Evolutionary conservation across 2,797 vertebrate species (phyloP), one percentile per base, ranked within the genome.

Genomic region (Oryzias sinensis): DNA sequence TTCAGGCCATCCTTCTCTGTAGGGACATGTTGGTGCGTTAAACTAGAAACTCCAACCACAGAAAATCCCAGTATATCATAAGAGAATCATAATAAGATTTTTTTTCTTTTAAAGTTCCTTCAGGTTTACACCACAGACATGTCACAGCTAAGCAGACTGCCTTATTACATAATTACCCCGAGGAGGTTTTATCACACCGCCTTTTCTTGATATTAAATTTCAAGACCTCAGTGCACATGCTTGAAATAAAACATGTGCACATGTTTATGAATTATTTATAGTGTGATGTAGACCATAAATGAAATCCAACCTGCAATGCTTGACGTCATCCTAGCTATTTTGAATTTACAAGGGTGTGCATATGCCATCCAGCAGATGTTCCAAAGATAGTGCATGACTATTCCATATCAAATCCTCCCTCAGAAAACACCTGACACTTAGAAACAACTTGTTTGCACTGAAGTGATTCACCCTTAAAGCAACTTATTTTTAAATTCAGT

Each of bases 281-380:
- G 53, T 43, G 37, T 18, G 37, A 55, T 45, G 48, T 64, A 65
- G 69, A 56, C 45, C 50, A 62, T 49, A 68, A 47, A 69, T 79
- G 76, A 81, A 80, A 87, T 67, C 49, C 51, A 68, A 82, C 60
- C 77, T 56, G 29, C 49, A 29, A 41, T 45, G 73, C 29, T 46
- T 4, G 16, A 79, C 50, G 49, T 84, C 81, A 76, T 60, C 43
- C 61, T 0, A 27, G 37, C 68, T 81, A 85, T 85, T 83, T 65
- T 54, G 68, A 78, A 49, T 65, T 72, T 56, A 56, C 43, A 33
- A 40, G 58, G 13, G 20, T 60, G 68, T 27, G 25, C 62, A 58
- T 54, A 25, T 62, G 53, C 56, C 61, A 74, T 76, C 53, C 53
- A 6, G 6, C 2, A 33, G 27, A 65, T n/a, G 27, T 67, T 45